These are phyloP conservation scores for Labroides dimidiatus DNA, from an alignment of 2,797 vertebrate genomes.

Conservation along the genomic window DNA sequence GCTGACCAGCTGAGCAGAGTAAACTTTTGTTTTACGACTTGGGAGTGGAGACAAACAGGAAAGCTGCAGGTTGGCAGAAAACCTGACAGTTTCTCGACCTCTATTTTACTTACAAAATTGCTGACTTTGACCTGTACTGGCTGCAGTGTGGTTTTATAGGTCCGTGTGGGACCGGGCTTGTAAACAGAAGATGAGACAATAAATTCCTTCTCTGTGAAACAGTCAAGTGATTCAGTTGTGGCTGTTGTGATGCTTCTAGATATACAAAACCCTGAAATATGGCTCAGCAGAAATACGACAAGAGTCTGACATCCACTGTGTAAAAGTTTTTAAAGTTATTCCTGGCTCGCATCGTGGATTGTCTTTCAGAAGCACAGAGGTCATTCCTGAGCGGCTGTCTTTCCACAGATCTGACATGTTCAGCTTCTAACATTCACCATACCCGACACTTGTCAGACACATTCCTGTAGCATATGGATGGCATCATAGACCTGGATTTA, in stretches of 20 bases:
- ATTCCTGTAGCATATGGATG: conserved; percentile 5
- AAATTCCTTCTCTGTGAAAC: conserved; percentile 77
- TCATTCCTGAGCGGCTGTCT: conserved; percentile 17
- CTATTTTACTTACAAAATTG: conserved; percentile 76
- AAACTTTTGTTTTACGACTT: conserved; percentile 62
- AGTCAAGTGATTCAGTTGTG: conserved; percentile 68
- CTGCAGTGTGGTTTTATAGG: conserved; percentile 70
- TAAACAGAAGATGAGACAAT: conserved; percentile 77
- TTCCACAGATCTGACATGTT: conserved; percentile 15
- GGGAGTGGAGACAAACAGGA: conserved; percentile 49
- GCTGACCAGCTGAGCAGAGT: conserved; percentile 22
- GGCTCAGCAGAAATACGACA: conserved; percentile 38
- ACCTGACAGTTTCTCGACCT: conserved; percentile 65
- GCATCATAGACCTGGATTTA: conserved; percentile 3
- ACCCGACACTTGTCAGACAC: not conserved
- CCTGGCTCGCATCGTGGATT: conserved; percentile 13
- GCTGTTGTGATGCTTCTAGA: conserved; percentile 61
- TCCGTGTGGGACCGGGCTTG: conserved; percentile 60
- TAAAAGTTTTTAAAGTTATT: conserved; percentile 37
- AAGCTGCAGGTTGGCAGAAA: conserved; percentile 58
- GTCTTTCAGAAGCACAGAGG: conserved; percentile 27
- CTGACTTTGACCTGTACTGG: conserved; percentile 74
- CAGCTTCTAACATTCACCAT: not conserved
- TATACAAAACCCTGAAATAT: conserved; percentile 62
- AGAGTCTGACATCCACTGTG: conserved; percentile 30